These are phyloP conservation scores for Cynodonichthys magdalenae DNA, from an alignment of 2,797 vertebrate species.

Conservation along the genomic window DNA sequence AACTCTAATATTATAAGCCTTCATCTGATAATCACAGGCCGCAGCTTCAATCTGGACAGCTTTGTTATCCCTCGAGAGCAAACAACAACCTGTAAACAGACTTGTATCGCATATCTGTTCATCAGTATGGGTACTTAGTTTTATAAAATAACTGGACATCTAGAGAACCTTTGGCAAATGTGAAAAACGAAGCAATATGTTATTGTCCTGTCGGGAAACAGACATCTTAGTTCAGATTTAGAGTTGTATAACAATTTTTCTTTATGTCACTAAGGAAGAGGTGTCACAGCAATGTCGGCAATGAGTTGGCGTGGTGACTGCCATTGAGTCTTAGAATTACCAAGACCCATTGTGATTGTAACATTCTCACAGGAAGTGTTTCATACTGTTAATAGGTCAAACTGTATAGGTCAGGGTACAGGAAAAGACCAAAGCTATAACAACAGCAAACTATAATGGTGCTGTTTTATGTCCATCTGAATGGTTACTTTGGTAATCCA, in stretches of 20 bases:
- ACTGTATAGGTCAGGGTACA: slow-evolving; percentile 61
- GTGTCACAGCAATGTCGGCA: not conserved
- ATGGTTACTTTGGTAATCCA: slow-evolving; percentile 24
- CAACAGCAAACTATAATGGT: slow-evolving; percentile 28
- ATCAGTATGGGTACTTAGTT: slow-evolving; percentile 1
- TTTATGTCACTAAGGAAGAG: slow-evolving; percentile 2
- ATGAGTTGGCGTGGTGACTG: slow-evolving; percentile 28
- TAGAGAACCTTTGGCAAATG: slow-evolving; percentile 15
- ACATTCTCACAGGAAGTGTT: slow-evolving; percentile 69
- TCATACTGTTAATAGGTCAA: slow-evolving; percentile 72
- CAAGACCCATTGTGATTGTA: slow-evolving; percentile 62
- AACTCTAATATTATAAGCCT: slow-evolving; percentile 38
- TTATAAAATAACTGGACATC: slow-evolving; percentile 10
- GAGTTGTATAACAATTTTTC: too few relatives aligned
- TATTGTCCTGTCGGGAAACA: not conserved
- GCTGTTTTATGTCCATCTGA: slow-evolving; percentile 53
- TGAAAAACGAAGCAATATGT: not conserved
- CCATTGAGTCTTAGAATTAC: slow-evolving; percentile 69
- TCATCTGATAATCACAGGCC: slow-evolving; percentile 58
- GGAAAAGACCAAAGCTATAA: slow-evolving; percentile 43
- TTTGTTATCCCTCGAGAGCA: slow-evolving; percentile 24
- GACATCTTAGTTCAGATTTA: not conserved
- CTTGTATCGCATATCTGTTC: not conserved
- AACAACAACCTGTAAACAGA: slow-evolving; percentile 8
- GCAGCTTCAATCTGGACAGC: slow-evolving; percentile 44